These are phyloP conservation scores for Strigamia maritima DNA, from an alignment of 2,888 invertebrate genomes.

Conservation along the genomic window DNA sequence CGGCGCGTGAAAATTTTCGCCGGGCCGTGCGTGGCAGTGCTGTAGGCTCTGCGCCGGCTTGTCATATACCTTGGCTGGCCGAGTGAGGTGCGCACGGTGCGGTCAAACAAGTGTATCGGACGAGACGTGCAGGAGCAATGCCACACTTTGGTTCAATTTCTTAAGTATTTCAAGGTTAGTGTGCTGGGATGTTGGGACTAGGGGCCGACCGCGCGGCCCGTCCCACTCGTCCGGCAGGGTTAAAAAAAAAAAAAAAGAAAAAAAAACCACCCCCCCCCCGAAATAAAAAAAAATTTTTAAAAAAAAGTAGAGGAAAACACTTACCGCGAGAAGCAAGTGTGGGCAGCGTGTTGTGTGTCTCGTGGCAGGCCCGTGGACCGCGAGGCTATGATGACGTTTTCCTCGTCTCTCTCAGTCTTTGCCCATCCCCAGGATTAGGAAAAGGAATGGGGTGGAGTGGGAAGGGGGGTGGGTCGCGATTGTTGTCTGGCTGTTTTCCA, in stretches of 20 bases:
- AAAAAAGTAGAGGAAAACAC: neutral
- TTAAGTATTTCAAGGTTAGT: neutral
- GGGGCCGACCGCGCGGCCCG: neutral
- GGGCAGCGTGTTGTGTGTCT: neutral
- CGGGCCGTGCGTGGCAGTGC: neutral
- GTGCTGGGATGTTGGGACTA: neutral
- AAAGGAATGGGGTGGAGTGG: constrained; percentile 7
- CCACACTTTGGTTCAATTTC: too few species aligned
- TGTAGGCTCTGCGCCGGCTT: neutral
- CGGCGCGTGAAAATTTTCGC: neutral
- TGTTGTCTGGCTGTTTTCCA: constrained; percentile 40
- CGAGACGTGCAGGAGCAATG: too few species aligned
- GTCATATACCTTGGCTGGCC: neutral
- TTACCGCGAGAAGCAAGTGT: neutral
- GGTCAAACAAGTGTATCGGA: too few species aligned
- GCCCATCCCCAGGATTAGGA: constrained; percentile 37
- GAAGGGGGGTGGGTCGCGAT: constrained; percentile 33
- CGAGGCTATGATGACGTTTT: constrained; percentile 32
- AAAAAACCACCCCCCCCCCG: neutral
- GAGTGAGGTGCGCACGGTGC: too few species aligned
- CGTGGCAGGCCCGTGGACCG: neutral
- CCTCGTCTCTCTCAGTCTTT: constrained; percentile 34
- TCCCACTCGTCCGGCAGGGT: neutral
- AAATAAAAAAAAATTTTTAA: too few species aligned
- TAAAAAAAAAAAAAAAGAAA: too few species aligned